Conservation (phyloP, 2,113 vertebrate species). For the Cyprinodon tularosa region DNA sequence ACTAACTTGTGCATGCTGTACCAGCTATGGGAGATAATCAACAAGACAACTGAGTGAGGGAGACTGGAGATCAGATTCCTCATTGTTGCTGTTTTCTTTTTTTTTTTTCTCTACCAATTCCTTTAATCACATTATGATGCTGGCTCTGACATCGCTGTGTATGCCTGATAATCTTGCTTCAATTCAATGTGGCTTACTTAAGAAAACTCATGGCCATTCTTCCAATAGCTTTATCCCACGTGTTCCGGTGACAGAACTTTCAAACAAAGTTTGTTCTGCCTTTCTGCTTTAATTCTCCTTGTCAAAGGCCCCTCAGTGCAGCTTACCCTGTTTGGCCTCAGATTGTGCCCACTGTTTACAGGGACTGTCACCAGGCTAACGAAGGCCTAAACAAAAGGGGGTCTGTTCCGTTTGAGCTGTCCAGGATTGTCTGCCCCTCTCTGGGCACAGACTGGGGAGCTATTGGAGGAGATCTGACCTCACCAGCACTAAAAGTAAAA, state of each 20-base stretch:
- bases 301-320: conserved; percentile 87
- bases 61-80: not conserved
- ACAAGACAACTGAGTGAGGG: not conserved
- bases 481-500: conserved; percentile 39
- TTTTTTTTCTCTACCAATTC: not conserved
- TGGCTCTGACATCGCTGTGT: not conserved
- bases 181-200: not conserved
- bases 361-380: conserved; percentile 89
- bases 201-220: not conserved
- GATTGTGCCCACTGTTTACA: conserved; percentile 86
- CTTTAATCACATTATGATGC: not conserved
- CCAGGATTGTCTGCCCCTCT: conserved; percentile 78
- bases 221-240: conserved; percentile 9
- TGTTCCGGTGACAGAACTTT: conserved; percentile 28
- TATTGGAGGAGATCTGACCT: conserved; percentile 51
- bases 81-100: not conserved
- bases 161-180: not conserved
- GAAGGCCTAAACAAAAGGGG: conserved; percentile 90
- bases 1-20: not conserved
- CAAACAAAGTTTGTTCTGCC: conserved; percentile 62
- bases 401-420: conserved; percentile 91
- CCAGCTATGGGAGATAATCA: not conserved
- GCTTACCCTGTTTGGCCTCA: conserved; percentile 82
- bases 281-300: conserved; percentile 85
- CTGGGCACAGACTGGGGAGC: conserved; percentile 61